Evolutionary conservation across 2,113 vertebrate genomes (phyloP), one percentile per base, ranked within the genome.

Genomic region (Dendropsophus ebraccatus): DNA sequence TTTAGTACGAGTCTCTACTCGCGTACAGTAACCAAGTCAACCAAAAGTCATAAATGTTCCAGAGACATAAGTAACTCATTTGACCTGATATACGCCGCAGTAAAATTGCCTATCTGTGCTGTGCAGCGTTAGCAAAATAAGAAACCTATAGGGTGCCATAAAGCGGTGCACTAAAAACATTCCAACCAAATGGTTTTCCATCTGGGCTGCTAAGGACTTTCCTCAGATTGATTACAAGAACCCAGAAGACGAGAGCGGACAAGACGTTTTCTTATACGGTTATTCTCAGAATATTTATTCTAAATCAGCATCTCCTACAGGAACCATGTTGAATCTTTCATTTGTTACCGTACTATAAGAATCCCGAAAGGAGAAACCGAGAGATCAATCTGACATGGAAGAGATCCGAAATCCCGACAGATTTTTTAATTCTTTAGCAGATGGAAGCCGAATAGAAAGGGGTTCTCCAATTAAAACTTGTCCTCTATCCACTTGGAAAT

Each of bases 51-150:
- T 83, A 74, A 74, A 56, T 83, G 82, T 83, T 83, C 70, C 70
- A 37, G 69, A 83, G 82, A 83, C 70, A 83, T 83, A 74, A 83
- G 70, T 74, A 83, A 73, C 82, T 74, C 52, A 83, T 83, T 83
- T 83, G 82, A 83, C 67, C 82, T 74, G 69, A 83, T 83, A 73
- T 83, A 74, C 75, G 82, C 50, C 19, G 81, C 56, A 17, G 52
- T 74, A 74, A 83, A 83, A 83, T 73, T 83, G 49, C 69, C 82
- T 74, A 83, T 83, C 82, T 83, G 45, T 82, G 45, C 80, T 74
- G 35, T 83, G 69, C 82, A 83, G 82, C 19, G 82, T 74, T 74
- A 73, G 69, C 69, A 83, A 83, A 73, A 83, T 83, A 73, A 74
- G 82, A 83, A 83, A 83, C 75, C 82, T 83, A 45, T 60, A 56